phyloP scores from a whole-genome alignment of 2,113 vertebrate species.

The Phylloscopus trochiloides region DNA sequence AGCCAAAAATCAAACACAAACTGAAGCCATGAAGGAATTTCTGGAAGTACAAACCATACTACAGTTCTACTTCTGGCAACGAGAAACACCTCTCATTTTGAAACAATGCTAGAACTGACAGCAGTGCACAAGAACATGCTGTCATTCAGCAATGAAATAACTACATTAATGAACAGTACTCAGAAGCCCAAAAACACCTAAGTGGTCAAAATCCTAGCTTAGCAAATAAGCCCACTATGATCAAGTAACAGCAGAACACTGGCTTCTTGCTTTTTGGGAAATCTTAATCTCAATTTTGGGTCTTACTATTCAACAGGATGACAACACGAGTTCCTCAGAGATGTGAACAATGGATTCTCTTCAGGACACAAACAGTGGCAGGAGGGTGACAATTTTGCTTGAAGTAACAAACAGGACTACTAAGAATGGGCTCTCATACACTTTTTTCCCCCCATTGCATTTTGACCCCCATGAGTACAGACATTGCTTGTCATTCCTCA shows the following conservation, averaged over 20 bases:
- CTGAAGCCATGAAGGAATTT: conserved; percentile 44
- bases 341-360: background rate
- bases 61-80: background rate
- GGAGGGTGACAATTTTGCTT: background rate
- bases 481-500: background rate
- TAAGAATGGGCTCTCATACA: background rate
- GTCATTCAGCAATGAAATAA: background rate
- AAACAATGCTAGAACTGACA: background rate
- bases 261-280: background rate
- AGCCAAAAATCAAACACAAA: conserved; percentile 52
- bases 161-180: background rate
- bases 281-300: background rate
- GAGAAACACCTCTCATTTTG: background rate
- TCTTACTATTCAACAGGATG: background rate
- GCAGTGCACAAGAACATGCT: background rate
- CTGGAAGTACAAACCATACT: conserved; percentile 23
- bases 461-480: background rate
- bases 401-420: background rate
- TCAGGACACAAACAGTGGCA: background rate
- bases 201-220: background rate
- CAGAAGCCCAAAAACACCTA: background rate
- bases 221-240: background rate
- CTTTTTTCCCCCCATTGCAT: background rate
- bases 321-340: background rate
- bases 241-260: background rate